Base-by-base conservation (phyloP, 2,888 invertebrate species). In the Lasioglossum leucozonium region DNA sequence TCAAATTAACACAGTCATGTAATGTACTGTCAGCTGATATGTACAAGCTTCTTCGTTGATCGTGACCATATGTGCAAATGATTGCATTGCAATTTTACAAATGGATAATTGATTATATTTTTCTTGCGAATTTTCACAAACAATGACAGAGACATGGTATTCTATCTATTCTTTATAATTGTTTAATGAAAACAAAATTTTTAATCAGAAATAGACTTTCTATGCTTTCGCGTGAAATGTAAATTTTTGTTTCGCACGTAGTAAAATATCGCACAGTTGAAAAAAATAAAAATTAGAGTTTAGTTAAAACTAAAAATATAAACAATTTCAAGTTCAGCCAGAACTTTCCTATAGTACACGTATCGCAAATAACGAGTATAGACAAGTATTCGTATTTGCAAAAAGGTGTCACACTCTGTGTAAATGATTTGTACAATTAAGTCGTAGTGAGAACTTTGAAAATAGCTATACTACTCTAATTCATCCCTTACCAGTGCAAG, bases 401-500 rank as follows among this genome's bases (percentile, higher is more conserved):
- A 62, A 16, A 16, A 18, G 26, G 30, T 62, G 62, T 30, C 62
- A 62, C 8, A 34, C 30, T 30, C 30, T 30, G 62, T 34, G 18
- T 62, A 62, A 30, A 18, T 30, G 30, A 62, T 62, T 62, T 62
- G 34, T 62, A 30, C 62, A 30, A 10, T 62, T 30, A 30, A 62
- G 30, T 16, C 22, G 22, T 37, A 67, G n/a, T 37, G 0, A 37
- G 37, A 67, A 37, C 22, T 67, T 67, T n/a, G 22, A 4, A 67
- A 67, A 67, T 37, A 37, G 37, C 22, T 67, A 37, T 67, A 37
- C 67, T 67, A 22, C 34, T 62, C 62, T 67, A 37, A 67, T 34
- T 67, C 67, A 37, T 37, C 22, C 67, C 37, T 67, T 67, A 37
- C 37, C 22, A 67, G 67, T 67, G 67, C 67, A 62, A 62, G 62